These are phyloP conservation scores for Hybos culiciformis DNA, from an alignment of 2,888 invertebrate species.

Conservation along the genomic window DNA sequence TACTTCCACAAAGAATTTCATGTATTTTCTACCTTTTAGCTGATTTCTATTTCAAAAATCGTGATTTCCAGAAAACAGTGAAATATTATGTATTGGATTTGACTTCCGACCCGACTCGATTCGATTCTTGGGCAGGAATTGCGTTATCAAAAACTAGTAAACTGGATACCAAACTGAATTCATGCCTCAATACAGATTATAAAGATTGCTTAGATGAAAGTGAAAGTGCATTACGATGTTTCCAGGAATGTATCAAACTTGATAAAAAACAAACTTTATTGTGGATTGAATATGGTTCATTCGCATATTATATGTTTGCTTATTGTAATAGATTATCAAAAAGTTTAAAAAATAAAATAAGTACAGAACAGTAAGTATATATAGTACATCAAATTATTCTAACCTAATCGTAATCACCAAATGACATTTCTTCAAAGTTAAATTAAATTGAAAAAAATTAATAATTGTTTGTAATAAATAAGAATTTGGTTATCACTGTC, in stretches of 20 bases:
- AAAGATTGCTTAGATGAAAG: slow-evolving; percentile 54
- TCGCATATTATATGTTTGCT: slow-evolving; percentile 81
- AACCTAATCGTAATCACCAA: no score
- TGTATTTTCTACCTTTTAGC: slow-evolving; percentile 82
- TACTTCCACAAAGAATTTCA: slow-evolving; percentile 45
- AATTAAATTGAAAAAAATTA: not conserved
- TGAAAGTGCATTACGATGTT: slow-evolving; percentile 64
- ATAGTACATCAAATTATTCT: not conserved
- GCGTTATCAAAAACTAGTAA: slow-evolving; percentile 65
- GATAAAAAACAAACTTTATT: slow-evolving; percentile 59
- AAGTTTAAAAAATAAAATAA: slow-evolving; percentile 61
- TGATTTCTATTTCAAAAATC: slow-evolving; percentile 84
- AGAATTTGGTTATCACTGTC: no score
- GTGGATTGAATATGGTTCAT: slow-evolving; percentile 84
- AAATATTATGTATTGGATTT: slow-evolving; percentile 75
- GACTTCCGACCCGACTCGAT: slow-evolving; percentile 59
- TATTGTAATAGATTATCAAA: slow-evolving; percentile 77
- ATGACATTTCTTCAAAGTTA: no score
- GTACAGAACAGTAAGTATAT: slow-evolving; percentile 45
- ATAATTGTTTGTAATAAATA: not conserved
- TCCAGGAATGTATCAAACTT: slow-evolving; percentile 61
- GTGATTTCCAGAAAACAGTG: slow-evolving; percentile 58
- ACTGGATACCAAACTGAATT: slow-evolving; percentile 68
- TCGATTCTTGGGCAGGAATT: slow-evolving; percentile 89
- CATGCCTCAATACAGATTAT: slow-evolving; percentile 47